Evolutionary conservation across 2,113 vertebrate species (phyloP).

Genomic region (Naja naja): DNA sequence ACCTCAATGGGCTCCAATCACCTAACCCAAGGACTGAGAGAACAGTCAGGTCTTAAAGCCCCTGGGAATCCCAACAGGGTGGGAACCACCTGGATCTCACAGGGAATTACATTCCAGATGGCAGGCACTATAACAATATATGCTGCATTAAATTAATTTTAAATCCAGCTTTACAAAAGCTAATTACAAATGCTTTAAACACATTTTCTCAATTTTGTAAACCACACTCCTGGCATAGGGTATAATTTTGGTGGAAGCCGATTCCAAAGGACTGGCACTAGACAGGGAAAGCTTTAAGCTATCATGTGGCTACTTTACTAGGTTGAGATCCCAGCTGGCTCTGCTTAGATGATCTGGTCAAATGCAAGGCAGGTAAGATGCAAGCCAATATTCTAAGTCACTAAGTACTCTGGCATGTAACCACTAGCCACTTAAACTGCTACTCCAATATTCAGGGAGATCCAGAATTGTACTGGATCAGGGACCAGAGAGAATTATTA

Average conservation of each 20-base stretch:
- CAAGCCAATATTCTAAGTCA: not conserved
- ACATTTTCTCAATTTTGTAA: not conserved
- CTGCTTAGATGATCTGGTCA: not conserved
- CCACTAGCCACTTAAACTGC: not conserved
- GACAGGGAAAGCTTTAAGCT: not conserved
- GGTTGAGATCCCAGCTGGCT: not conserved
- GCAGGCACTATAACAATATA: not conserved
- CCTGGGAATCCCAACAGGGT: not conserved
- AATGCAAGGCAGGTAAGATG: not conserved
- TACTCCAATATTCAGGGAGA: not conserved
- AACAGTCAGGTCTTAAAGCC: not conserved
- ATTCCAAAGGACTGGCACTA: not conserved
- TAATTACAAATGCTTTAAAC: not conserved
- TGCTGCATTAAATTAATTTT: not conserved
- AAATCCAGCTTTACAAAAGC: not conserved
- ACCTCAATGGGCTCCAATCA: not conserved
- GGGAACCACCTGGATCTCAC: not conserved
- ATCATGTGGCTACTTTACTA: not conserved
- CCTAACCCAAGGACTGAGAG: not conserved
- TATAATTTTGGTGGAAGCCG: not conserved
- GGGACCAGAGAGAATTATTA: not conserved
- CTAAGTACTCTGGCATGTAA: not conserved
- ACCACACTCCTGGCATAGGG: not conserved
- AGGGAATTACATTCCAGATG: not conserved
- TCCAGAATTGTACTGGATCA: not conserved